Conservation (phyloP, 2,888 invertebrate species). For the Gnatocerus cornutus region DNA sequence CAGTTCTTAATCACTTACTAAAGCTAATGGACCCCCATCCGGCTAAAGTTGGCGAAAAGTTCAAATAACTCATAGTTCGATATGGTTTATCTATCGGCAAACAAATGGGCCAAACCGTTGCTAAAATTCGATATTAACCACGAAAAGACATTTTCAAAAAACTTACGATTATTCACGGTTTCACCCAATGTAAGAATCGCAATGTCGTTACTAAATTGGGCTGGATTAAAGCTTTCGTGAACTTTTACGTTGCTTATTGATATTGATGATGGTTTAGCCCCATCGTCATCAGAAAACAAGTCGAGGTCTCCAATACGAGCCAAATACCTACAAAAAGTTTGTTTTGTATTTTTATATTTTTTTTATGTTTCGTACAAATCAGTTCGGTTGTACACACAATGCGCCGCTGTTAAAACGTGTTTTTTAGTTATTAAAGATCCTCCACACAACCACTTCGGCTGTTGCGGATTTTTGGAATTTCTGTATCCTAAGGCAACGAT, state of each 20-base stretch:
- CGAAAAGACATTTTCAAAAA: neutral
- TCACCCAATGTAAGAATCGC: conserved; percentile 79
- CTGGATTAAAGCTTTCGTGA: conserved; percentile 81
- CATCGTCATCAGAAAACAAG: conserved; percentile 76
- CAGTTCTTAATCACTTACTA: conserved; percentile 78
- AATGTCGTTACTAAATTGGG: conserved; percentile 82
- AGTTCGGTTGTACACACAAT: conserved; percentile 78
- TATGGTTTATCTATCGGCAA: conserved; percentile 77
- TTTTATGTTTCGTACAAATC: conserved; percentile 74
- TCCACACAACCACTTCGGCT: conserved; percentile 75
- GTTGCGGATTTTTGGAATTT: conserved; percentile 67
- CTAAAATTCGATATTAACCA: conserved; percentile 68
- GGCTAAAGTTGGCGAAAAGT: conserved; percentile 80
- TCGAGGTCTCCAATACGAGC: conserved; percentile 87
- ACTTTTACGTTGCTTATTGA: conserved; percentile 75
- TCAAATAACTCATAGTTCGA: conserved; percentile 74
- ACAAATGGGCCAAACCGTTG: conserved; percentile 82
- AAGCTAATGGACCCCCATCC: conserved; percentile 87
- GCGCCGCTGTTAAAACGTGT: conserved; percentile 86
- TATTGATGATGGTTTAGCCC: conserved; percentile 77
- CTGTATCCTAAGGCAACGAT: conserved; percentile 83
- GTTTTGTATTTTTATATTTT: neutral
- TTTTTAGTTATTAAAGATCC: conserved; percentile 80
- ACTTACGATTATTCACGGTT: conserved; percentile 61
- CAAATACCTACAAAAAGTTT: conserved; percentile 72